These are phyloP conservation scores for Gnathonemus longibarbis DNA, from an alignment of 2,113 vertebrate species.

Conservation along the genomic window DNA sequence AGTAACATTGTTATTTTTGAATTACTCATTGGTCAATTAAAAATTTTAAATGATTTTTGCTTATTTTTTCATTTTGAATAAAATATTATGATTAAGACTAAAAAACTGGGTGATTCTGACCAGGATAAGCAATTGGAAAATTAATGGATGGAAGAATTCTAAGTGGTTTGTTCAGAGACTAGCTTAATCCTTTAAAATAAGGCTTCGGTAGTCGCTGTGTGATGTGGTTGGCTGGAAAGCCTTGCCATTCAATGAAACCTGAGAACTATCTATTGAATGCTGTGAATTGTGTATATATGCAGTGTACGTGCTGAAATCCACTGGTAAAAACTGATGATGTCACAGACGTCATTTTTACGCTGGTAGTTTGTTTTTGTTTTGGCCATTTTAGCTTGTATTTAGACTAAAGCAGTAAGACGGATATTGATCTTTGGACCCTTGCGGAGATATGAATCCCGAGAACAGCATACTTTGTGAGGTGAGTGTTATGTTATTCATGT, in stretches of 20 bases:
- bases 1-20: neutral
- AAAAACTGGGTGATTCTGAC: neutral
- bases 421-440: neutral
- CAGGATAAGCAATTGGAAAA: neutral
- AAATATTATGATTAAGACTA: neutral
- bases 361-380: neutral
- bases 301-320: neutral
- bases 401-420: neutral
- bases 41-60: neutral
- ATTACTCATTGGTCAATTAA: neutral
- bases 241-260: neutral
- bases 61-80: neutral
- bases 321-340: neutral
- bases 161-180: neutral
- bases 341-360: neutral
- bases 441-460: neutral
- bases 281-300: neutral
- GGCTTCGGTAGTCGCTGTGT: neutral
- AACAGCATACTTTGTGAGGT: neutral
- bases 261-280: neutral
- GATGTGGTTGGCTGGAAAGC: neutral
- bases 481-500: neutral
- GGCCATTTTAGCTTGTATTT: neutral
- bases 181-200: neutral
- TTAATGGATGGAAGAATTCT: neutral